These are phyloP conservation scores for Porites evermanni DNA, from an alignment of 92 coral and sea anemone species.

Conservation along the genomic window DNA sequence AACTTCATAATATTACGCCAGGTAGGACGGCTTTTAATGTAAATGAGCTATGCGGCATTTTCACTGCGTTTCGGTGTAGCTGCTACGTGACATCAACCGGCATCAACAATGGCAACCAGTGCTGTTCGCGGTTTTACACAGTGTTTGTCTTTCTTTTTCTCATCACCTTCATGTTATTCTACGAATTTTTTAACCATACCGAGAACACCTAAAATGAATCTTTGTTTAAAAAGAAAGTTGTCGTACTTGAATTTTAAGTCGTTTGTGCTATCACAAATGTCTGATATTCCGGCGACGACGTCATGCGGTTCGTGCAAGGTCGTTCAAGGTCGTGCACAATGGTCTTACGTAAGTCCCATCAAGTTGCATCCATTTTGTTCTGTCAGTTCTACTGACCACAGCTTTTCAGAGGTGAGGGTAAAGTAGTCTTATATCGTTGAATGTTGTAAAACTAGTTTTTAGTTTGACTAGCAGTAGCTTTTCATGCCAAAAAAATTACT, in stretches of 20 bases:
- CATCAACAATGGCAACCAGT: not conserved
- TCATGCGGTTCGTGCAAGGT: not conserved
- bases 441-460: too few species aligned
- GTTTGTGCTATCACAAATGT: not conserved
- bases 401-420: not conserved
- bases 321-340: not conserved
- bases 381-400: conserved; percentile 12
- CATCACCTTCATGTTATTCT: not conserved
- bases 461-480: too few species aligned
- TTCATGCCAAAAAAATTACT: too few species aligned
- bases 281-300: not conserved
- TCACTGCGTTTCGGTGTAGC: not conserved
- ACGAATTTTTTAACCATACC: not conserved
- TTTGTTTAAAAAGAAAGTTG: not conserved
- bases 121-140: not conserved
- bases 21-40: not conserved
- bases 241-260: not conserved
- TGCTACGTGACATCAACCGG: not conserved
- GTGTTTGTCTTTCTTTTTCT: not conserved
- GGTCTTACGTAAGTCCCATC: not conserved
- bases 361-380: not conserved
- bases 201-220: not conserved
- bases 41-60: not conserved
- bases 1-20: not conserved
- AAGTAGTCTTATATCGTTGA: not conserved